Base-by-base conservation (phyloP, 2,113 vertebrate genomes). In the Ranitomeya imitator region DNA sequence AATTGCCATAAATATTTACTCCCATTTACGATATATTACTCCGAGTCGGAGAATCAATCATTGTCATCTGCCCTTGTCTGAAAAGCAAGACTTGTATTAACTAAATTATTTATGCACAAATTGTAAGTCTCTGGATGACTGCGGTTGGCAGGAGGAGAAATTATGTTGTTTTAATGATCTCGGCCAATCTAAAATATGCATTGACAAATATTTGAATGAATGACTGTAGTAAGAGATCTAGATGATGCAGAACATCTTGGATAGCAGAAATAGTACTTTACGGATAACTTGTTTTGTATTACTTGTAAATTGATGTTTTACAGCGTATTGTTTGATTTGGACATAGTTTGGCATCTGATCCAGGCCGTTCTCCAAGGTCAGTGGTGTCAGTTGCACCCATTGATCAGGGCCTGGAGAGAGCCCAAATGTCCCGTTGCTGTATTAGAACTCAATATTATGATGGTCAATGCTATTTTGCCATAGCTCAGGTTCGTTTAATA, bases 61-160 rank as follows among this genome's bases (percentile, higher is more conserved):
- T 60, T 65, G 16, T 51, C 80, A 51, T 4, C 11, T 65, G 26
- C 37, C 80, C 51, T 14, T n/a, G 18, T 65, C 59, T 83, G 18
- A 63, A 65, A 26, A 51, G 10, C 37, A n/a, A 31, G 14, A 3
- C 19, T 45, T 65, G 37, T 19, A 83, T 83, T 80, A 80, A 31
- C 55, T 16, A 26, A 19, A 80, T 80, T 83, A 83, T 65, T 83
- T 51, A 83, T 83, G 60, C 31, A 65, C 61, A 65, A 45, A 65
- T 65, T 45, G 31, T 55, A 60, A 26, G 55, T 60, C 55, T 80
- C 54, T 26, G 55, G 52, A 59, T 6, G 52, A 60, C 23, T 16
- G 2, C n/a, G 69, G 60, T 7, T 83, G 60, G 60, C 18, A 52
- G 37, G 59, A 65, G 18, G 65, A 52, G 21, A 83, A 60, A 45